These are phyloP conservation scores for Sycobia sp. DNA, from an alignment of 1,140 invertebrate genomes.

Conservation along the genomic window DNA sequence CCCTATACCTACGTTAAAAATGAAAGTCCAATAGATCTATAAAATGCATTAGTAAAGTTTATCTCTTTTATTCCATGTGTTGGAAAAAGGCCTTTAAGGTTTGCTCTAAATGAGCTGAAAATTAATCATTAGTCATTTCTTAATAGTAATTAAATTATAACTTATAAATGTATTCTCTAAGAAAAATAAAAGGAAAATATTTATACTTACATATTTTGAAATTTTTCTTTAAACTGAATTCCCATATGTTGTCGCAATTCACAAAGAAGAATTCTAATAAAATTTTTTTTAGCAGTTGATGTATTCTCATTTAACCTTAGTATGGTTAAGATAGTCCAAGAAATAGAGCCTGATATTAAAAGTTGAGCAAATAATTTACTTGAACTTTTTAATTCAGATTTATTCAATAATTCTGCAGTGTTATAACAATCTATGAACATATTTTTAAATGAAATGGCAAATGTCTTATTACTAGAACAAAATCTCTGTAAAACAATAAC, in stretches of 20 bases:
- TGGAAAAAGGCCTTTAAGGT: conserved; percentile 29
- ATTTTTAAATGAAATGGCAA: conserved; percentile 17
- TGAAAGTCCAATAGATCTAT: conserved; percentile 13
- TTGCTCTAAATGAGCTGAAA: conserved; percentile 18
- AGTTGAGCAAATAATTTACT: conserved; percentile 30
- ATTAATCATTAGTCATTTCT: no score
- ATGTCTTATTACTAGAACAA: conserved; percentile 10
- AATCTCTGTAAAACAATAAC: conserved; percentile 30
- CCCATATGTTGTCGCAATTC: conserved; percentile 16
- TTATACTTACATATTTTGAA: no score
- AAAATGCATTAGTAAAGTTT: conserved; percentile 13
- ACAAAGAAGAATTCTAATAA: conserved; percentile 21
- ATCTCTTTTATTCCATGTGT: conserved; percentile 9
- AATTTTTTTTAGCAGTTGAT: conserved; percentile 17
- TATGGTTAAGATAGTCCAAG: conserved; percentile 12
- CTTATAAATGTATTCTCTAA: no score
- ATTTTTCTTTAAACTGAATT: no score
- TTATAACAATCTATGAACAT: conserved; percentile 22
- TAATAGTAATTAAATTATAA: no score
- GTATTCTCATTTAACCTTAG: conserved; percentile 16
- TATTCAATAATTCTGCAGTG: conserved; percentile 19
- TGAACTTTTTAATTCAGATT: conserved; percentile 16
- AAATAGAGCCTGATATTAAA: conserved; percentile 15
- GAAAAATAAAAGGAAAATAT: no score
- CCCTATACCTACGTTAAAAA: conserved; percentile 18